Evolutionary conservation across 2,797 vertebrate genomes (phyloP).

Genomic region (Urophycis tenuis): DNA sequence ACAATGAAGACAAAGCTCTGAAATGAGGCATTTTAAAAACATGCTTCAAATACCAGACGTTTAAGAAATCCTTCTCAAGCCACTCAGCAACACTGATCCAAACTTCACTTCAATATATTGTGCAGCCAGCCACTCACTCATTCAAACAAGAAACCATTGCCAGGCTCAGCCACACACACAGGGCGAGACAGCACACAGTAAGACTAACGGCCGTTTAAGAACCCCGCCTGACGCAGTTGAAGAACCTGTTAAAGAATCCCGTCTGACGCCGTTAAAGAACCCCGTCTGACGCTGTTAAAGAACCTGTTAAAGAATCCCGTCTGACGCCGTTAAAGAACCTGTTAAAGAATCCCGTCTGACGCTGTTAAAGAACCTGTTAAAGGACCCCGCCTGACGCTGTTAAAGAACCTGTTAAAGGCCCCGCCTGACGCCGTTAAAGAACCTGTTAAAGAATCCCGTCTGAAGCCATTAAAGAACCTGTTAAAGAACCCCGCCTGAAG

Average conservation of each 20-base stretch:
- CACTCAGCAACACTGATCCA: neutral
- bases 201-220: conserved; percentile 42
- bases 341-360: conserved; percentile 58
- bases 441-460: conserved; percentile 56
- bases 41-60: no score
- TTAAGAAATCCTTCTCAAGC: no score
- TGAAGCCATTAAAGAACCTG: conserved; percentile 43
- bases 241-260: conserved; percentile 52
- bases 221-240: conserved; percentile 56
- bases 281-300: conserved; percentile 56
- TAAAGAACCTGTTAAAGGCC: no score
- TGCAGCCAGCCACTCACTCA: no score
- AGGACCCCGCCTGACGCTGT: conserved; percentile 57
- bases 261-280: conserved; percentile 56
- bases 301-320: conserved; percentile 56
- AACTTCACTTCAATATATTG: neutral
- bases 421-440: conserved; percentile 57
- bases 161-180: no score
- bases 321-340: conserved; percentile 55
- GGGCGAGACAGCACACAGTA: no score
- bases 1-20: neutral
- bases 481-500: conserved; percentile 57
- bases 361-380: no score
- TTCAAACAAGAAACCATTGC: neutral
- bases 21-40: no score